Evolutionary conservation across 2,888 invertebrate genomes (phyloP), one percentile per base, ranked within the genome.

Genomic region (Syritta pipiens): DNA sequence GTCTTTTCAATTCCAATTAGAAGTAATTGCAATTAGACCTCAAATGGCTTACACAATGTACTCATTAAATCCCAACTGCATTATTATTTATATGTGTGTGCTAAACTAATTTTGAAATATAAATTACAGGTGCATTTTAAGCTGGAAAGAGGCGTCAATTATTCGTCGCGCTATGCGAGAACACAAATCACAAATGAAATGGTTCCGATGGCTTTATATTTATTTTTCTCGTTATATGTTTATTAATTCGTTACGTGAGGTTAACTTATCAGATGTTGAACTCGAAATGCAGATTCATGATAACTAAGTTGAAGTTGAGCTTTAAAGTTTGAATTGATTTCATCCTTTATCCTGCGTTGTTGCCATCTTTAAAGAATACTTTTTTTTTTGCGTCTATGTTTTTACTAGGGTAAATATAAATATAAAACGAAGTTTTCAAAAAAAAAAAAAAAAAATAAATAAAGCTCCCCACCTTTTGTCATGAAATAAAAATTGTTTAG

Each of bases 201-300:
- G 99, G 99, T 99, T 96, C 89, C 92, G 99, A 63, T 92, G 93
- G 86, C 90, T 99, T 2, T 99, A 97, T 86, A 93, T 98, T 84
- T 86, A 92, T 37, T 95, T 97, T 89, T 97, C 97, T 9, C 92
- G 97, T 60, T 98, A 98, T 87, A 94, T 96, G 90, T 91, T 96
- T 82, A 94, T 98, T 79, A 98, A 98, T 88, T 96, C 97, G 1
- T 90, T 97, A 65, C 92, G 93, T 82, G 92, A 93, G 87, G 92
- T 95, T 84, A 93, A 92, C 86, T 89, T 93, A 10, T 91, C 93
- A 0, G 95, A 95, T 86, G 91, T 95, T 74, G 95, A 95, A 85
- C 89, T 95, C 71, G 95, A 95, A 86, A 90, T 95, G 84, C 93
- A 89, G 86, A 88, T 89, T 77, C 94, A 94, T 84, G 94, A 89